These are phyloP conservation scores for Chiridota heheva DNA, from an alignment of 35 echinoderm and acorn worm genomes.

Conservation along the genomic window DNA sequence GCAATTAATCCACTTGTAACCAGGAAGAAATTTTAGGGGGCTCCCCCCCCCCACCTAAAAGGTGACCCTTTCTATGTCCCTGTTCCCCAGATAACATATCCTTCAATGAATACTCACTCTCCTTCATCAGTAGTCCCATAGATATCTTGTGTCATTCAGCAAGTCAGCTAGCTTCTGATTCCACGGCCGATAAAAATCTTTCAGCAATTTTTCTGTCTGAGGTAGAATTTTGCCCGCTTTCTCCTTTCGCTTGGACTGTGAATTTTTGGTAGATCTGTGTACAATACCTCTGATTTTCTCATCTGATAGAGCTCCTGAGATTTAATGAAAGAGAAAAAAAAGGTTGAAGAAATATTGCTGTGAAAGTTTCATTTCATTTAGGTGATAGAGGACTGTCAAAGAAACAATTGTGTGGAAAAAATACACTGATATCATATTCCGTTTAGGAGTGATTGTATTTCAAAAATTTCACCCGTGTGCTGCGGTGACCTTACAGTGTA, in stretches of 20 bases:
- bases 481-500: too few species aligned
- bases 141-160: slow-evolving; percentile 16
- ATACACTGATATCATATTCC: too few species aligned
- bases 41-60: too few species aligned
- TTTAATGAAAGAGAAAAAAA: too few species aligned
- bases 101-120: too few species aligned
- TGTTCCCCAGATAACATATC: too few species aligned
- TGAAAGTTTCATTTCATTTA: not conserved
- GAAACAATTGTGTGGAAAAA: not conserved
- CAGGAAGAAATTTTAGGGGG: too few species aligned
- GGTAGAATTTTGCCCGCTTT: not conserved
- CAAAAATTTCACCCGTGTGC: too few species aligned
- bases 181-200: slow-evolving; percentile 1
- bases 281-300: not conserved
- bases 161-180: not conserved
- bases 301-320: not conserved
- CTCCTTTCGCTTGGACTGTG: not conserved
- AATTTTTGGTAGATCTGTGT: slow-evolving; percentile 2
- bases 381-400: not conserved
- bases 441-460: too few species aligned
- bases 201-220: not conserved
- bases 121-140: slow-evolving; percentile 36
- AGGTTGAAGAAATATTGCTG: too few species aligned
- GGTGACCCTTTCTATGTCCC: too few species aligned
- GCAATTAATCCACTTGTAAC: too few species aligned